A percentile compares a stretch with the other conserved stretches of the same genome.
These are phyloP conservation scores for Peucedramus taeniatus DNA, from an alignment of 2,113 vertebrate species.

Conservation along the genomic window DNA sequence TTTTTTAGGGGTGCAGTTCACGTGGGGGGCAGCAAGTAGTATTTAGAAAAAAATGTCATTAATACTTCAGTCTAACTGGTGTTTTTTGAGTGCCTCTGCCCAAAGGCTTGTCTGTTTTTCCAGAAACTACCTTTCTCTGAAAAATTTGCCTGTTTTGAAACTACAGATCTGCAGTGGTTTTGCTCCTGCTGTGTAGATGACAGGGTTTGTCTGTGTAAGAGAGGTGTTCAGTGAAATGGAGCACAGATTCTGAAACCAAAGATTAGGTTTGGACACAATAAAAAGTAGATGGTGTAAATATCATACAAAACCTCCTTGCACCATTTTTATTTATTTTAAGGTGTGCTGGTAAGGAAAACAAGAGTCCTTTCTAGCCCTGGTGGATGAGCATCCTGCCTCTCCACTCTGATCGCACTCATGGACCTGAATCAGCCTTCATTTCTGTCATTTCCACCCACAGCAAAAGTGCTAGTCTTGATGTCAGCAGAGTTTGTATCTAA, in stretches of 20 bases:
- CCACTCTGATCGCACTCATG: accelerated
- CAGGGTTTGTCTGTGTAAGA: background rate
- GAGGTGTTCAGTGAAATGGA: background rate
- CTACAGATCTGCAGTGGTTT: background rate
- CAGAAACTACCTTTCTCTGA: background rate
- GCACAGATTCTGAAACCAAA: background rate
- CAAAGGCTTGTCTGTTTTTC: background rate
- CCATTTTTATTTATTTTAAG: background rate
- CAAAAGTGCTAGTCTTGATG: background rate
- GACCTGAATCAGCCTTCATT: background rate
- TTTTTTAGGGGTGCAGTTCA: background rate
- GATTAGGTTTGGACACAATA: background rate
- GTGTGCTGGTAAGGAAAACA: background rate
- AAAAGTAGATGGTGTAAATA: background rate
- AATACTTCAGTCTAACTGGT: background rate
- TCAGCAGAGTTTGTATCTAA: slow-evolving; percentile 3
- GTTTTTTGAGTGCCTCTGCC: background rate
- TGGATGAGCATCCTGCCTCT: background rate
- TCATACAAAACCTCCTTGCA: background rate
- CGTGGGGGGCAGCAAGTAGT: background rate
- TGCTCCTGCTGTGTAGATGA: background rate
- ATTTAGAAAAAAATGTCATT: background rate
- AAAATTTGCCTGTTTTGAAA: background rate
- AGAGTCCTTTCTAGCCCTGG: background rate
- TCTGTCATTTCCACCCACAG: background rate